Evolutionary conservation across 2,113 vertebrate genomes (phyloP).

Genomic region (Diadophis punctatus): DNA sequence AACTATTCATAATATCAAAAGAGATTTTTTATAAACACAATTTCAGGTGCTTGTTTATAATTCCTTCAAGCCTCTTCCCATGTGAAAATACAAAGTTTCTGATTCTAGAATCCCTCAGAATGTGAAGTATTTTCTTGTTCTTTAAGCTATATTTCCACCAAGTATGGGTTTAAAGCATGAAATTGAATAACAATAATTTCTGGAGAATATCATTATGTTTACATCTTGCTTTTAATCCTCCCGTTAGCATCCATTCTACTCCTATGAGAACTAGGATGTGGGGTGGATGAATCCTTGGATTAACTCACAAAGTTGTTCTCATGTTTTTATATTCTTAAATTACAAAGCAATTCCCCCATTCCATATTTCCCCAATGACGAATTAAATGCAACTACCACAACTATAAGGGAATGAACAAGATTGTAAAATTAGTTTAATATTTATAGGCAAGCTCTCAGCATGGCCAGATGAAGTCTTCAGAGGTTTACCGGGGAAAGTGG

Average conservation of each 20-base stretch:
- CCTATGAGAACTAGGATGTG: background rate
- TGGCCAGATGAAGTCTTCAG: background rate
- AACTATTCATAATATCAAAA: background rate
- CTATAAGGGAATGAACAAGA: background rate
- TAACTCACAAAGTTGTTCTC: background rate
- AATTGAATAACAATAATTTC: fast-evolving
- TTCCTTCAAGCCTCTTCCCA: background rate
- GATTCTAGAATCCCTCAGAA: background rate
- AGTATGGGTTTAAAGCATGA: background rate
- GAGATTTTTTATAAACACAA: background rate
- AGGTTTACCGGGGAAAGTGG: background rate
- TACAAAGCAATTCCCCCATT: fast-evolving
- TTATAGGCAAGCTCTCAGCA: background rate
- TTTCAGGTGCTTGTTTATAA: background rate
- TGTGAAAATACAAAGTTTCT: background rate
- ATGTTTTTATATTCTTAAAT: background rate
- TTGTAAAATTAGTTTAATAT: background rate
- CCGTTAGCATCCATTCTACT: background rate
- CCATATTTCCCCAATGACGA: fast-evolving
- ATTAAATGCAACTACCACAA: background rate
- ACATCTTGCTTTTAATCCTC: background rate
- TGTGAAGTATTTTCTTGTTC: background rate
- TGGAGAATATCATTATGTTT: background rate
- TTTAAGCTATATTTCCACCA: fast-evolving
- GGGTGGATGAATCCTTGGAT: background rate